A percentile compares a stretch with the other conserved stretches of the same genome.
Conservation (phyloP, 2,888 invertebrate genomes). For the Pachymerium ferrugineum region DNA sequence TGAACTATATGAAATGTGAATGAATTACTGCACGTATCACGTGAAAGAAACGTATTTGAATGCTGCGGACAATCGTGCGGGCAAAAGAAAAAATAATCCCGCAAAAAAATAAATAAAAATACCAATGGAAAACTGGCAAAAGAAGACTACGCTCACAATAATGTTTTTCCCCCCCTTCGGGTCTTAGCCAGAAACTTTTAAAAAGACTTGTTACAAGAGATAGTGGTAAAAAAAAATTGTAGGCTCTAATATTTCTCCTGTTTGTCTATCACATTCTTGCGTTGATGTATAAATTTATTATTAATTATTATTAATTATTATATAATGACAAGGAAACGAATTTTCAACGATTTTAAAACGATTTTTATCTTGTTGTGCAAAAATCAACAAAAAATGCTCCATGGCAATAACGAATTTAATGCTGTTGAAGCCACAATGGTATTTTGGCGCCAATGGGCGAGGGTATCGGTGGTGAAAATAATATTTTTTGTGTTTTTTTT, state of each 20-base stretch:
- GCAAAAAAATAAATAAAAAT: constrained; percentile 23
- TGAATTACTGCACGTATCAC: constrained; percentile 28
- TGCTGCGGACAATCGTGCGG: constrained; percentile 32
- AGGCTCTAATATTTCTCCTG: constrained; percentile 19
- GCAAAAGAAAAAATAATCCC: background rate
- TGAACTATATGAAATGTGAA: constrained; percentile 23
- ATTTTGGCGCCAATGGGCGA: constrained; percentile 30
- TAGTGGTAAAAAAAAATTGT: constrained; percentile 22
- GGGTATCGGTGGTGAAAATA: constrained; percentile 30
- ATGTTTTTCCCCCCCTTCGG: background rate
- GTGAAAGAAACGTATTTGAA: constrained; percentile 28
- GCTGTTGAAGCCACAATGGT: constrained; percentile 27
- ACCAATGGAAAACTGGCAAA: constrained; percentile 7
- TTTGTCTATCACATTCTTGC: constrained; percentile 27
- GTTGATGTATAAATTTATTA: constrained; percentile 24
- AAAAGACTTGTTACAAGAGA: constrained; percentile 26
- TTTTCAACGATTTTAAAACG: constrained; percentile 18
- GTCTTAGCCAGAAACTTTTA: constrained; percentile 14
- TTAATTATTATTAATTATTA: constrained; percentile 5
- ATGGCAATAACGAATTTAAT: constrained; percentile 30
- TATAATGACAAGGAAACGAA: constrained; percentile 6
- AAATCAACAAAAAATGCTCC: constrained; percentile 26
- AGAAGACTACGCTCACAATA: constrained; percentile 26
- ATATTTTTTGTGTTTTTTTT: background rate
- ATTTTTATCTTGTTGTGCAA: constrained; percentile 29